Percentiles rank a stretch among this genome's conserved stretches.
These are phyloP conservation scores for Lophura nycthemera DNA, from an alignment of 2,113 vertebrate species.

Conservation along the genomic window DNA sequence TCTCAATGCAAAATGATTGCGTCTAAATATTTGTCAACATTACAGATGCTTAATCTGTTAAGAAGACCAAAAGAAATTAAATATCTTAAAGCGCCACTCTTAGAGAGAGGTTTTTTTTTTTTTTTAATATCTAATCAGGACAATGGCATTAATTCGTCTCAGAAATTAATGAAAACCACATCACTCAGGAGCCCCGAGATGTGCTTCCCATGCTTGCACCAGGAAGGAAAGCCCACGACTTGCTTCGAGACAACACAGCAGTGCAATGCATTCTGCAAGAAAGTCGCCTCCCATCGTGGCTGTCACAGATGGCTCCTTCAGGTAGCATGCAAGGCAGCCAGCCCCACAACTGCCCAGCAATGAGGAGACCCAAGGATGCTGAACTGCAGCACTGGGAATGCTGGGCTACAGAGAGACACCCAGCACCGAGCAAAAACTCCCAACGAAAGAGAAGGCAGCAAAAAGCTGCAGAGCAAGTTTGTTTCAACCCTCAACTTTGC, in stretches of 20 bases:
- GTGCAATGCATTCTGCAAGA: background rate
- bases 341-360: fast-evolving
- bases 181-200: background rate
- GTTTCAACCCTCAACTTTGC: constrained; percentile 25
- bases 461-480: background rate
- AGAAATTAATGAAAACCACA: background rate
- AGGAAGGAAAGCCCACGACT: no score
- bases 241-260: background rate
- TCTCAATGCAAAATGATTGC: background rate
- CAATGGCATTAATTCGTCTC: background rate
- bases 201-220: background rate
- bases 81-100: background rate
- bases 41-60: background rate
- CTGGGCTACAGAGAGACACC: background rate
- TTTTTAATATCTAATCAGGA: no score
- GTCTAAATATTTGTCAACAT: background rate
- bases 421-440: fast-evolving
- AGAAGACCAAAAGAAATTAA: background rate
- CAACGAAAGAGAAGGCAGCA: background rate
- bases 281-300: background rate
- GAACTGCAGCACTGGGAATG: fast-evolving
- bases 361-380: background rate
- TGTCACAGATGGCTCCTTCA: background rate
- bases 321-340: fast-evolving
- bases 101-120: background rate